Evolutionary conservation across 2,113 vertebrate species (phyloP).

Genomic region (Excalfactoria chinensis): DNA sequence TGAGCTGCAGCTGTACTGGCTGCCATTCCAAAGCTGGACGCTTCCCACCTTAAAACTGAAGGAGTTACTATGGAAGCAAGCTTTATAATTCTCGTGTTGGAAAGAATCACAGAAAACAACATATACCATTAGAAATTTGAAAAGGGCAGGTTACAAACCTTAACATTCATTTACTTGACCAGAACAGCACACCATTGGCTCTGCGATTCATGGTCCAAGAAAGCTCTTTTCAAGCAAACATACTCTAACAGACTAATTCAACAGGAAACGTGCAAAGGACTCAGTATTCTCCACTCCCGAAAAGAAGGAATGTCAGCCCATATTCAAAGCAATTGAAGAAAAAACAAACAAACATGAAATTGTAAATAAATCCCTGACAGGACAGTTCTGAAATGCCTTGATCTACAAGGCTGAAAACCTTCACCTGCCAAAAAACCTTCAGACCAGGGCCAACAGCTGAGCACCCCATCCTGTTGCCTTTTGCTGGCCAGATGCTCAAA

Average conservation of each 20-base stretch:
- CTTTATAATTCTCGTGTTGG: not conserved
- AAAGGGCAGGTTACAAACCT: not conserved
- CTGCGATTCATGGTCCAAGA: not conserved
- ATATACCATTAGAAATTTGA: not conserved
- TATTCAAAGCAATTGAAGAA: not conserved
- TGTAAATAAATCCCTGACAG: constrained; percentile 17
- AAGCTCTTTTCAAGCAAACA: not conserved
- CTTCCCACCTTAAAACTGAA: not conserved
- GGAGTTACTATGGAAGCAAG: constrained; percentile 18
- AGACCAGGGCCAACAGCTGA: constrained; percentile 4
- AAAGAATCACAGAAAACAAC: not conserved
- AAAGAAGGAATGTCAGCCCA: not conserved
- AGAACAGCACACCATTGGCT: not conserved
- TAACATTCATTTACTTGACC: not conserved
- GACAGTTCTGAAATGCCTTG: not conserved
- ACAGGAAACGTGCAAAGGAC: not conserved
- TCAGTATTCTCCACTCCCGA: not conserved
- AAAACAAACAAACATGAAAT: not conserved
- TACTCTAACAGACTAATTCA: not conserved
- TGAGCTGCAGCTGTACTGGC: not conserved
- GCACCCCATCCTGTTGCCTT: not conserved
- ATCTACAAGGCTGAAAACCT: constrained; percentile 44
- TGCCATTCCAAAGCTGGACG: not conserved
- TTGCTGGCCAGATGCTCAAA: not conserved
- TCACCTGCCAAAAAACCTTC: not conserved